Conservation (phyloP, 2,797 vertebrate genomes). For the Eurystomus glaucurus region DNA sequence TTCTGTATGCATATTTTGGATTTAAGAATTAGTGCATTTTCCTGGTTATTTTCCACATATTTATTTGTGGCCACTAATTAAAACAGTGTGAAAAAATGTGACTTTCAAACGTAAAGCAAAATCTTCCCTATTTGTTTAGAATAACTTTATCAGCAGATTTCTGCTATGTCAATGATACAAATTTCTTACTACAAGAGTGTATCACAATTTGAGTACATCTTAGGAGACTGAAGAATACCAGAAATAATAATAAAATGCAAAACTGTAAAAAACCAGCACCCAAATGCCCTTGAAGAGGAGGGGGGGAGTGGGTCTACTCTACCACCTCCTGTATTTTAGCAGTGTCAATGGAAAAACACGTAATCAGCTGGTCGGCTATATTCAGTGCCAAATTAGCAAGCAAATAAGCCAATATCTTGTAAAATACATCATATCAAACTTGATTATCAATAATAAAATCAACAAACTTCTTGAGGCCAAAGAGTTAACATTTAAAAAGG, state of each 20-base stretch:
- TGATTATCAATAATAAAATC: slow-evolving; percentile 78
- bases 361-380: slow-evolving; percentile 38
- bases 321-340: slow-evolving; percentile 51
- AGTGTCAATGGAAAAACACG: slow-evolving; percentile 31
- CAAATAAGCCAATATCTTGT: slow-evolving; percentile 62
- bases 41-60: neutral
- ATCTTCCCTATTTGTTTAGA: neutral
- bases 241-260: neutral
- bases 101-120: neutral
- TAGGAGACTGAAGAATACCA: neutral
- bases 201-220: neutral
- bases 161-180: neutral
- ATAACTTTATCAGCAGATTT: neutral
- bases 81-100: neutral
- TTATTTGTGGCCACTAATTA: neutral
- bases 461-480: slow-evolving; percentile 63
- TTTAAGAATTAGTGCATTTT: neutral
- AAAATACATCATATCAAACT: slow-evolving; percentile 67
- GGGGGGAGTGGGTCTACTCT: slow-evolving; percentile 3
- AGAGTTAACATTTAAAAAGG: slow-evolving; percentile 58
- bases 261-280: accelerated
- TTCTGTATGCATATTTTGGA: neutral
- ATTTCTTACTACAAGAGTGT: neutral
- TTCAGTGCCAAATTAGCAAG: slow-evolving; percentile 18
- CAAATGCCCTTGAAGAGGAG: slow-evolving; percentile 30